Conservation (phyloP, 2,888 invertebrate species). For the Nephrotoma guestfalica region DNA sequence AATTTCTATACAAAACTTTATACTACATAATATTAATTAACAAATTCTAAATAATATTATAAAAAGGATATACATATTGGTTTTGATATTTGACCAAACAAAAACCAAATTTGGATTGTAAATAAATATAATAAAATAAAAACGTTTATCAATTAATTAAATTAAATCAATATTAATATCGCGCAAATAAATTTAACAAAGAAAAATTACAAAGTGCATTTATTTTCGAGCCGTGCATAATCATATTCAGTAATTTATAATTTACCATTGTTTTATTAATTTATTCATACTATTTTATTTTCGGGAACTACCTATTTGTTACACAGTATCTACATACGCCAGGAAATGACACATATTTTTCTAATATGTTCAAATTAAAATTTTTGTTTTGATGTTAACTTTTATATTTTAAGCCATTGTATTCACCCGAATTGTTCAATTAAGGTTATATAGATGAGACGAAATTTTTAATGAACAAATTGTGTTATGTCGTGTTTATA, state of each 20-base stretch:
- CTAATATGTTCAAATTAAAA: too few relatives aligned
- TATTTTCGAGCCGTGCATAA: neutral
- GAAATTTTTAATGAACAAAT: too few relatives aligned
- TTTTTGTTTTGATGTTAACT: too few relatives aligned
- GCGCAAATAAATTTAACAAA: neutral
- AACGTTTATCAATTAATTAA: neutral
- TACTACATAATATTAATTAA: neutral
- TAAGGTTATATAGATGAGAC: too few relatives aligned
- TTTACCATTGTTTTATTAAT: neutral
- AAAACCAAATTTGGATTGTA: neutral
- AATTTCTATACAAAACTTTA: neutral
- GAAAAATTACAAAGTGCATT: neutral
- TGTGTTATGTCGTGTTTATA: too few relatives aligned
- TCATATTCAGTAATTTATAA: neutral
- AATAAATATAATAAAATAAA: neutral
- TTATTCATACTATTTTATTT: neutral
- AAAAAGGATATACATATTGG: neutral
- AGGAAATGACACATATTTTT: too few relatives aligned
- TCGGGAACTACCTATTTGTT: neutral
- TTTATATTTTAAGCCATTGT: too few relatives aligned
- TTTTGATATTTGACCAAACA: neutral
- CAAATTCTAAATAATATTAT: neutral
- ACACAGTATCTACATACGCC: neutral
- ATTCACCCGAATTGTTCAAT: too few relatives aligned
- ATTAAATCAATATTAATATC: neutral